These are phyloP conservation scores for Oplegnathus fasciatus DNA, from an alignment of 2,113 vertebrate species.

Conservation along the genomic window DNA sequence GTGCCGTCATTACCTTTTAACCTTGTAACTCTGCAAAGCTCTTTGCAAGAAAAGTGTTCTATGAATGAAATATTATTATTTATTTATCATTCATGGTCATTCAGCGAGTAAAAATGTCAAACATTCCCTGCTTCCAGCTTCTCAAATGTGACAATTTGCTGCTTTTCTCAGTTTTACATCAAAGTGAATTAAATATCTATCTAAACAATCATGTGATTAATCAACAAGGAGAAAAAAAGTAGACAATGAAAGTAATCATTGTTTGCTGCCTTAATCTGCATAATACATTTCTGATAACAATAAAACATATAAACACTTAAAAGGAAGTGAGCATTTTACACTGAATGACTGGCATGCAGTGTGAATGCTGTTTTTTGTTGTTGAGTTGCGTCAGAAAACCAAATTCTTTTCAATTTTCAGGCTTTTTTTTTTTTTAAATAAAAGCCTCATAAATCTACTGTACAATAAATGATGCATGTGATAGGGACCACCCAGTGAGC, in stretches of 20 bases:
- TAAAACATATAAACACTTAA: neutral
- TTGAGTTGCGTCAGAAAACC: neutral
- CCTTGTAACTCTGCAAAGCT: neutral
- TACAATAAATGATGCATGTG: conserved; percentile 9
- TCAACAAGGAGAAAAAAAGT: neutral
- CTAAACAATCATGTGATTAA: neutral
- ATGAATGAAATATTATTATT: too few species aligned
- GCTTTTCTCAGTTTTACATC: neutral
- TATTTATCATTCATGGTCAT: neutral
- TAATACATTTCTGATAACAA: neutral
- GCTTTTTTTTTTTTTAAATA: neutral
- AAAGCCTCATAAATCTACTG: conserved; percentile 6
- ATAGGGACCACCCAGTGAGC: conserved; percentile 36
- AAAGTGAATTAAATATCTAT: neutral
- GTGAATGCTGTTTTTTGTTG: neutral
- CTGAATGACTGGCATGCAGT: neutral
- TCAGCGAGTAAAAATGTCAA: neutral
- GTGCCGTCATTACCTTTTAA: neutral
- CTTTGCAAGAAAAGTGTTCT: neutral
- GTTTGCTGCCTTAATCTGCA: neutral
- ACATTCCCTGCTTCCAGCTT: neutral
- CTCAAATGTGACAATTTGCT: neutral
- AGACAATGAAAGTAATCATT: neutral
- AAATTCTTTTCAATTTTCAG: neutral
- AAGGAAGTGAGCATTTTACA: neutral